Base-by-base conservation (phyloP, 2,797 vertebrate species). In the Bufotes viridis region DNA sequence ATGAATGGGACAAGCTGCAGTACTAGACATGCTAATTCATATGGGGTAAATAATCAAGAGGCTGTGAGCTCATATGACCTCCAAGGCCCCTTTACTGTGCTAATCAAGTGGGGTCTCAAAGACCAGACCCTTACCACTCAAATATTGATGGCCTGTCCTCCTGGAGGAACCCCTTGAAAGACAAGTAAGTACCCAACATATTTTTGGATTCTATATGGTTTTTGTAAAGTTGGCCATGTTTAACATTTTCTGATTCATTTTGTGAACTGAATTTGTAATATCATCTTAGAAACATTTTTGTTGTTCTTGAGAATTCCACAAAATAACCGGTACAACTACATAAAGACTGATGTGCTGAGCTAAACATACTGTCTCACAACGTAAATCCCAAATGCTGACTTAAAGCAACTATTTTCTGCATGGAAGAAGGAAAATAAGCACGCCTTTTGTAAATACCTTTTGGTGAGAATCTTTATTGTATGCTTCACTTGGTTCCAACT, bases 401-500 rank as follows among this genome's bases (percentile, higher is more conserved):
- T 74, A 63, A 78, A 74, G 42, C 89, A 89, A 82, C 4, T 1
- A 22, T 53, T 0, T 55, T 84, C 0, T 0, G 84, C 82, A 49
- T 18, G 67, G 76, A 0, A 78, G 89, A n/a, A 88, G 53, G 63
- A 55, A 81, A 87, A 34, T 84, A 0, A 0, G 63, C 78, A 51
- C 0, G 0, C 90, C 86, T 65, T 90, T 0, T 0, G 74, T 84
- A 69, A 88, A 67, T 76, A 75, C 0, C 0, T 90, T 90, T 72
- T 51, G 75, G 87, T 88, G 87, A 79, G 82, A 85, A 85, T 80
- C 67, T 81, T 86, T 88, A 76, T 91, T 85, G 82, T 87, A 24
- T 0, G 0, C 82, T 84, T 90, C 87, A 81, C 76, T 90, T 85
- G 63, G 74, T 86, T 90, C 81, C 82, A 88, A 0, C 86, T 91